Conservation (phyloP, 2,797 vertebrate species). For the Acanthurus tractus region DNA sequence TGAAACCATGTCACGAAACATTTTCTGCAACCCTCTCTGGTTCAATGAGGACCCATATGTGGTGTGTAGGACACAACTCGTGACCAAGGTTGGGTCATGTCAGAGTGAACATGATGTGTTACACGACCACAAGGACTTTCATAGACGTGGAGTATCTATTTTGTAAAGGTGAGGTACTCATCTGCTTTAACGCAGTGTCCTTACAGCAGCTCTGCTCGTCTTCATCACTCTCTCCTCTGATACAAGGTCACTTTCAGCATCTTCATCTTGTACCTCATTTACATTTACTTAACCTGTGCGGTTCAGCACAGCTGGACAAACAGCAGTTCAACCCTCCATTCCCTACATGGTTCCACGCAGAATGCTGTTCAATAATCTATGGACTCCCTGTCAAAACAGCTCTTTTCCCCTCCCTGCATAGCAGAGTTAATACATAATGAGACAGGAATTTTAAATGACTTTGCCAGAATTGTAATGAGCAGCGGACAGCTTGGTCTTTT, state of each 20-base stretch:
- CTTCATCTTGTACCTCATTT: slow-evolving; percentile 59
- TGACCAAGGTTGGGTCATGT: slow-evolving; percentile 27
- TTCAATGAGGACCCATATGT: neutral
- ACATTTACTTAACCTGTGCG: slow-evolving; percentile 60
- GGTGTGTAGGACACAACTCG: neutral
- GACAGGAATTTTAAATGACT: slow-evolving; percentile 58
- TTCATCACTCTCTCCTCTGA: slow-evolving; percentile 32
- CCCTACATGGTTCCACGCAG: slow-evolving; percentile 10
- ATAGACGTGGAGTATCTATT: slow-evolving; percentile 10
- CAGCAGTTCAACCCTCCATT: slow-evolving; percentile 30
- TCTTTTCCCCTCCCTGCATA: slow-evolving; percentile 36
- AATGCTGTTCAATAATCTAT: slow-evolving; percentile 54
- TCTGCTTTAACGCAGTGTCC: slow-evolving; percentile 19
- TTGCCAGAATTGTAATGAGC: slow-evolving; percentile 66
- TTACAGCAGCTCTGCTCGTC: slow-evolving; percentile 8
- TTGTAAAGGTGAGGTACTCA: slow-evolving; percentile 29
- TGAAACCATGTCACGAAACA: neutral
- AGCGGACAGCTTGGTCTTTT: slow-evolving; percentile 64
- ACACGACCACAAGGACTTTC: slow-evolving; percentile 23
- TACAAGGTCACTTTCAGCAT: slow-evolving; percentile 63
- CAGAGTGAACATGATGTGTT: slow-evolving; percentile 46
- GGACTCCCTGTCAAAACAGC: slow-evolving; percentile 32
- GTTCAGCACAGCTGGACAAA: slow-evolving; percentile 66
- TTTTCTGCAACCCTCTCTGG: neutral
- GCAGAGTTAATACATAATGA: slow-evolving; percentile 54